phyloP scores from a whole-genome alignment of 1,140 invertebrate species.

The Microvelia longipes region DNA sequence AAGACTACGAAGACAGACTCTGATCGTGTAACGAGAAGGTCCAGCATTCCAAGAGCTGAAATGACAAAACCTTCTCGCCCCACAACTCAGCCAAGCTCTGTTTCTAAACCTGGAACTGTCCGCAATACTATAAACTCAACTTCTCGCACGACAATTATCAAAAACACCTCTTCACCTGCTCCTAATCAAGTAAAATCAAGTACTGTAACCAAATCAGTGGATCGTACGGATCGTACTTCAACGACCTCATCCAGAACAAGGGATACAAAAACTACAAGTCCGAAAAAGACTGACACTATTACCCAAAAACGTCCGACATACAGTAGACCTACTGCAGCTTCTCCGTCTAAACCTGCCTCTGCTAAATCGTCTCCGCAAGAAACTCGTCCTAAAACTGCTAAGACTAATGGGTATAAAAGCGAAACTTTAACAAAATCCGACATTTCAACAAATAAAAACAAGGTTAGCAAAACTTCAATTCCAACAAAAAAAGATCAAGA shows the following conservation, averaged over 20 bases:
- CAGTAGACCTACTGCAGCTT: neutral
- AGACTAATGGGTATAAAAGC: constrained; percentile 1
- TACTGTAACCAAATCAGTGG: neutral
- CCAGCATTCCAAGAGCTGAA: constrained; percentile 16
- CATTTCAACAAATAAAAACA: constrained; percentile 28
- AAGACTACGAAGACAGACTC: neutral
- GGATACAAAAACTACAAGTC: neutral
- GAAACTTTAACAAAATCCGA: too few species aligned
- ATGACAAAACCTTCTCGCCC: constrained; percentile 3
- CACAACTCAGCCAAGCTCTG: neutral
- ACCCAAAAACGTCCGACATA: neutral
- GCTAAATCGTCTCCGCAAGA: too few species aligned
- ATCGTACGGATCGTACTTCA: neutral
- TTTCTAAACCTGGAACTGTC: neutral
- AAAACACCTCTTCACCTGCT: neutral
- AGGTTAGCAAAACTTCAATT: constrained; percentile 6
- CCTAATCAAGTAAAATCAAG: neutral
- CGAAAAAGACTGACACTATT: neutral
- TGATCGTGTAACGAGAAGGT: constrained; percentile 8
- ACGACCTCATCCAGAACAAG: too few species aligned
- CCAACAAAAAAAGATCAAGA: constrained; percentile 5
- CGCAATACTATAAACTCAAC: neutral
- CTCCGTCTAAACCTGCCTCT: constrained; percentile 1
- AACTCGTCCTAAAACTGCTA: neutral
- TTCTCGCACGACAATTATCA: neutral